Evolutionary conservation across 2,797 vertebrate species (phyloP).

Genomic region (Orestias chungarensis): DNA sequence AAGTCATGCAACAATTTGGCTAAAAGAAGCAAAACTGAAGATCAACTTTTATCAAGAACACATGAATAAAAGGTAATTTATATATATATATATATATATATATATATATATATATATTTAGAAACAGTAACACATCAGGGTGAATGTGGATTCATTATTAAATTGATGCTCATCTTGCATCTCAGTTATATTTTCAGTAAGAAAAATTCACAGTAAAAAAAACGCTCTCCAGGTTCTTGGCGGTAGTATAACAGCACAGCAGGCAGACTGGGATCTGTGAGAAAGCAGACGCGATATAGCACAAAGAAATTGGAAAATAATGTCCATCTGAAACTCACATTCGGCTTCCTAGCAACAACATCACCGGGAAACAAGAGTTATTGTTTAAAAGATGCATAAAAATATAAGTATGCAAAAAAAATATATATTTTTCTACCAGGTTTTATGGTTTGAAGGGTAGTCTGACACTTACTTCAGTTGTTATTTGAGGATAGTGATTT

Average conservation of each 20-base stretch:
- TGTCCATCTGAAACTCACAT: conserved; percentile 56
- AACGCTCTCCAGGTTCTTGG: conserved; percentile 6
- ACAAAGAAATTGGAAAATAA: conserved; percentile 67
- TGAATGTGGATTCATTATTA: background rate
- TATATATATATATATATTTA: conserved; percentile 13
- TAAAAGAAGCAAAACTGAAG: conserved; percentile 37
- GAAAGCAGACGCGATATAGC: conserved; percentile 39
- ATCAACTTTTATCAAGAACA: conserved; percentile 24
- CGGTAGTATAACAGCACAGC: conserved; percentile 55
- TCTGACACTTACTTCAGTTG: background rate
- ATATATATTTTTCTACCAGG: background rate
- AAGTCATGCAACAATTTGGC: conserved; percentile 71
- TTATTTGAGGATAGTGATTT: background rate
- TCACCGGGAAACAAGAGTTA: conserved; percentile 16
- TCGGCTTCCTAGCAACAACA: conserved; percentile 73
- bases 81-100: conserved; percentile 18
- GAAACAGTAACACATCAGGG: background rate
- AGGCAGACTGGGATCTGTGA: conserved; percentile 48
- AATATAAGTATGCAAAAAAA: background rate
- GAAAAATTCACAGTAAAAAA: conserved; percentile 21
- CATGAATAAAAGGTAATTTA: conserved; percentile 54
- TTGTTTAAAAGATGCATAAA: conserved; percentile 3
- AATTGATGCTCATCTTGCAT: background rate
- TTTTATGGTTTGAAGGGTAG: background rate
- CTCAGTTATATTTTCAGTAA: conserved; percentile 3